phyloP scores from a whole-genome alignment of 2,888 invertebrate species.

The Eristalinus aeneus region DNA sequence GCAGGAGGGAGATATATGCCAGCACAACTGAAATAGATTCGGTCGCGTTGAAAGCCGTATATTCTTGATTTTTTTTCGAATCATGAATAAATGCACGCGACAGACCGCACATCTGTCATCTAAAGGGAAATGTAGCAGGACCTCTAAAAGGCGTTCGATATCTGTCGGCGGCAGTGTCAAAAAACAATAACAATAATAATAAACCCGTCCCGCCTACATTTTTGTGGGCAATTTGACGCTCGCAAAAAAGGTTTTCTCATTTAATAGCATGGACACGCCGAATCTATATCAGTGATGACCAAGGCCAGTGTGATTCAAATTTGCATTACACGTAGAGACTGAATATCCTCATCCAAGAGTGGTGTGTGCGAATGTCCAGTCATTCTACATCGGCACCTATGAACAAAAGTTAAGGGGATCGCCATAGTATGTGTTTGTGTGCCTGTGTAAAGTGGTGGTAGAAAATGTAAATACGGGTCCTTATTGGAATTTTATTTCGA shows the following conservation, averaged over 20 bases:
- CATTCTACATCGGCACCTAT: too few species aligned
- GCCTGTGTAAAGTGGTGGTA: neutral
- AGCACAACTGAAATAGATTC: too few species aligned
- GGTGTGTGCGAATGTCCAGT: neutral
- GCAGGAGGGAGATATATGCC: too few species aligned
- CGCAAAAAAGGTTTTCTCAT: neutral
- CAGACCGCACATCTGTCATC: neutral
- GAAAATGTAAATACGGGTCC: conserved; percentile 41
- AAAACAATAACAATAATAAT: conserved; percentile 43
- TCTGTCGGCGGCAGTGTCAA: too few species aligned
- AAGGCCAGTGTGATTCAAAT: neutral
- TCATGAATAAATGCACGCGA: too few species aligned
- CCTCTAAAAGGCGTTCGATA: conserved; percentile 10
- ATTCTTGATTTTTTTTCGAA: too few species aligned
- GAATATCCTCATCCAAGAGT: too few species aligned
- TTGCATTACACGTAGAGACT: neutral
- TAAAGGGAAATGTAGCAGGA: neutral
- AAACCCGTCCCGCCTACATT: conserved; percentile 49
- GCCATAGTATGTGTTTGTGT: too few species aligned
- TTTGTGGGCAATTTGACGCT: conserved; percentile 46
- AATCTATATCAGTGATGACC: neutral
- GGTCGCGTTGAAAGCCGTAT: too few species aligned
- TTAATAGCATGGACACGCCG: conserved; percentile 32
- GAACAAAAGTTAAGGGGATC: too few species aligned
- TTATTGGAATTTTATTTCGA: conserved; percentile 55